Evolutionary conservation across 2,113 vertebrate species (phyloP).

Genomic region (Ovis aries): ARS-UI_Ramb_v3.0 NC_056061.1:78613001-78613500

Average conservation of each 20-base stretch:
- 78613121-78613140: neutral
- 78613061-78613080: neutral
- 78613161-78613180: neutral
- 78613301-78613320: neutral
- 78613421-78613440: neutral
- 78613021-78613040: neutral
- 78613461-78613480: neutral
- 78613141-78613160: neutral
- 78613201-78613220: neutral
- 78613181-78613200: neutral
- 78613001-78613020: neutral
- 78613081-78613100: neutral
- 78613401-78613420: neutral
- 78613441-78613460: neutral
- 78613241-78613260: neutral
- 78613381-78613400: neutral
- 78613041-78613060: neutral
- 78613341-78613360: neutral
- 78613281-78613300: neutral
- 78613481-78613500: neutral
- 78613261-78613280: neutral
- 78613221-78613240: neutral
- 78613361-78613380: neutral
- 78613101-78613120: neutral
- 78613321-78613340: neutral